These are phyloP conservation scores for Passer domesticus DNA, from an alignment of 2,113 vertebrate genomes.

Conservation along the genomic window DNA sequence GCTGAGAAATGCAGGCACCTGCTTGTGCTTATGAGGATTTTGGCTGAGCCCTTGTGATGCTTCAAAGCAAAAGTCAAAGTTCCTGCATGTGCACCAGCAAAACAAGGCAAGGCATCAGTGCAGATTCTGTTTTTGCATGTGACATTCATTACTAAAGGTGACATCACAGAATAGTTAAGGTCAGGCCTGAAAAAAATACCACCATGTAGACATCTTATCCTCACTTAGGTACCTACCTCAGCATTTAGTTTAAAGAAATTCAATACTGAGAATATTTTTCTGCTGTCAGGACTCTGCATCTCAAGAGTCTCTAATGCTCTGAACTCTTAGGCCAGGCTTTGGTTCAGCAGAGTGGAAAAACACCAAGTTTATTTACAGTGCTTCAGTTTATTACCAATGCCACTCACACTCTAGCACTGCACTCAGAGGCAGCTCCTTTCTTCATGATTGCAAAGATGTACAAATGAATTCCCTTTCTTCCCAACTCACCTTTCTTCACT, in stretches of 20 bases:
- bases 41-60: neutral
- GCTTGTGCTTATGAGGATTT: neutral
- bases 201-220: neutral
- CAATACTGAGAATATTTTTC: neutral
- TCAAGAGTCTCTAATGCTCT: neutral
- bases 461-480: neutral
- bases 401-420: neutral
- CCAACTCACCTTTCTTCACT: neutral
- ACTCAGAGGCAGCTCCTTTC: neutral
- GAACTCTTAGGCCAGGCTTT: neutral
- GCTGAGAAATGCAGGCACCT: neutral
- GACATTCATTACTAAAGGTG: neutral
- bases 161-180: neutral
- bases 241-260: neutral
- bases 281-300: neutral
- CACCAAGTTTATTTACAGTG: neutral
- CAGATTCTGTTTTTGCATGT: neutral
- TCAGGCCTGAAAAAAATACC: neutral
- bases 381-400: neutral
- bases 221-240: neutral
- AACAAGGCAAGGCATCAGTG: neutral
- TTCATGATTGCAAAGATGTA: neutral
- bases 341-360: neutral
- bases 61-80: neutral
- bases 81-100: neutral